These are phyloP conservation scores for Pedetes capensis DNA, from an alignment of 2,113 vertebrate species.

Conservation along the genomic window DNA sequence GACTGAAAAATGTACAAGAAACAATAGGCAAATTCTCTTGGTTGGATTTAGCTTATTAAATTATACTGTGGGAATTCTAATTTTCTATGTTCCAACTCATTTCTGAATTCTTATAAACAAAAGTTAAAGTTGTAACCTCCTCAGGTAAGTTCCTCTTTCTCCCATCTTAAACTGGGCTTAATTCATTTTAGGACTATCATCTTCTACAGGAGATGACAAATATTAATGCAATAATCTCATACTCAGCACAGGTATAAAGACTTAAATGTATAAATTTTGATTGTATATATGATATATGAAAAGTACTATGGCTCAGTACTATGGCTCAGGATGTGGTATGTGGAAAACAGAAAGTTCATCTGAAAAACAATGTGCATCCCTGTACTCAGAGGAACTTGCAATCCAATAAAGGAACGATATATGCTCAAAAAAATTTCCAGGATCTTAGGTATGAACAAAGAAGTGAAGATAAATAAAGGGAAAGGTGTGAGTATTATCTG, in stretches of 20 bases:
- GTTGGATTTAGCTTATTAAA: slow-evolving; percentile 2
- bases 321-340: background rate
- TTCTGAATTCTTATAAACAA: slow-evolving; percentile 5
- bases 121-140: background rate
- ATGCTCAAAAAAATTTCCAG: background rate
- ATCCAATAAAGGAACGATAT: background rate
- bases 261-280: background rate
- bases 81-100: background rate
- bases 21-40: background rate
- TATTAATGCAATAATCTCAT: background rate
- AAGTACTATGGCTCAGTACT: background rate
- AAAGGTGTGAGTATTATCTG: background rate
- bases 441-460: background rate
- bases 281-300: background rate
- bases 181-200: background rate
- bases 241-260: background rate
- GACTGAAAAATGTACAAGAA: background rate
- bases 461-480: background rate
- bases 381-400: background rate
- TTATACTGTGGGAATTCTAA: background rate
- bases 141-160: background rate
- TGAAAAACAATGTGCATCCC: background rate
- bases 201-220: background rate
- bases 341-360: background rate
- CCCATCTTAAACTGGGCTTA: background rate